Evolutionary conservation across 2,113 vertebrate species (phyloP).

Genomic region (Hippolais icterina): DNA sequence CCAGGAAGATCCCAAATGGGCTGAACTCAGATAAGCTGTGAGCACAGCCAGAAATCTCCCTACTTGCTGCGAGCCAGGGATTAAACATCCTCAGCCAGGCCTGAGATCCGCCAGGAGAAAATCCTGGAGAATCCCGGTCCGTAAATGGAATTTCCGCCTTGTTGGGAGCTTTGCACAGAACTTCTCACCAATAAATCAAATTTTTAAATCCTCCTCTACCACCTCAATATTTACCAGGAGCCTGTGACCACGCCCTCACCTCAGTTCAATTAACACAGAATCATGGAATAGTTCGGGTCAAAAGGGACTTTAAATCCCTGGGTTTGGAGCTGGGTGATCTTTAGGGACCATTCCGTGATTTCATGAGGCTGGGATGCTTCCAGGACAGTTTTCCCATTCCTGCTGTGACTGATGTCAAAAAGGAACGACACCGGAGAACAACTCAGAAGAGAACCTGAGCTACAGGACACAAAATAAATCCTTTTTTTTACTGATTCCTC

Average conservation of each 20-base stretch:
- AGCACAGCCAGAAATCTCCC: neutral
- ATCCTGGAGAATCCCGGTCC: neutral
- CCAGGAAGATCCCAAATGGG: neutral
- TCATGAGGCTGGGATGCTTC: neutral
- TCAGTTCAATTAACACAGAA: neutral
- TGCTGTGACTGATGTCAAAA: neutral
- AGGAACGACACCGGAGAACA: fast-evolving
- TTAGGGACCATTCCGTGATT: neutral
- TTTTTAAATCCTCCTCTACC: neutral
- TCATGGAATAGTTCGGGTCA: neutral
- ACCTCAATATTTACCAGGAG: neutral
- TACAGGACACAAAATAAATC: neutral
- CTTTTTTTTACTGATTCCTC: fast-evolving
- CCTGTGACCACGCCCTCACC: neutral
- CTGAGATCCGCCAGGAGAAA: too few species aligned
- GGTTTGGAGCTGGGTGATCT: neutral
- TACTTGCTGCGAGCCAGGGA: neutral
- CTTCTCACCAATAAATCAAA: neutral
- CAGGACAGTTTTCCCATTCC: neutral
- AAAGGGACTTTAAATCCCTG: neutral
- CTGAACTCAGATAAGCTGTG: neutral
- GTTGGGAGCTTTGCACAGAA: neutral
- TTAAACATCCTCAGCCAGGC: neutral
- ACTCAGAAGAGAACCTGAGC: neutral
- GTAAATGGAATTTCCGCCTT: neutral